phyloP scores from a whole-genome alignment of 2,113 vertebrate species.

The Phaetusa simplex region DNA sequence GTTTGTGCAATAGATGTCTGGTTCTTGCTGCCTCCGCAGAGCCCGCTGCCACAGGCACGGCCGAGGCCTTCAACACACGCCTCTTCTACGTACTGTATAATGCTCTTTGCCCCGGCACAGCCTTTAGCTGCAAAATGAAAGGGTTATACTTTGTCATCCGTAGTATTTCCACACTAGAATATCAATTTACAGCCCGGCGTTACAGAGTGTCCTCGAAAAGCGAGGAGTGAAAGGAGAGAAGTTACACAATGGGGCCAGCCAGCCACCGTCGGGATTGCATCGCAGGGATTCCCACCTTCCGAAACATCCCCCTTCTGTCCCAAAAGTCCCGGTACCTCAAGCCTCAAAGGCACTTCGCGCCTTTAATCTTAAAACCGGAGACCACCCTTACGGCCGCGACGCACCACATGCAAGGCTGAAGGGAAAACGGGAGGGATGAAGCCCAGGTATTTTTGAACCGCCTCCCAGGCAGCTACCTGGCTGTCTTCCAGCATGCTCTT shows the following conservation, averaged over 20 bases:
- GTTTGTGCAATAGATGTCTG: background rate
- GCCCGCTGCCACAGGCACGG: fast-evolving
- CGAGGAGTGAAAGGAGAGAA: background rate
- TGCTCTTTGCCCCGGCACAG: background rate
- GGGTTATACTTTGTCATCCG: background rate
- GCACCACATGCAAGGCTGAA: background rate
- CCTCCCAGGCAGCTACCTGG: background rate
- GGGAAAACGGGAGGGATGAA: background rate
- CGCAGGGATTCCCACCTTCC: background rate
- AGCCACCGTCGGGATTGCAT: background rate
- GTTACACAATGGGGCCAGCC: background rate
- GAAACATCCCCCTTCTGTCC: background rate
- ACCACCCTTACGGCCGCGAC: fast-evolving
- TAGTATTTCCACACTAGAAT: constrained; percentile 43
- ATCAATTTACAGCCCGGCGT: background rate
- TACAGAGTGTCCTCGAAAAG: constrained; percentile 33
- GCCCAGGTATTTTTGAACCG: constrained; percentile 10
- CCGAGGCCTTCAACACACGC: background rate
- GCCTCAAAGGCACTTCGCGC: background rate
- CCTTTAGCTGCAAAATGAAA: background rate
- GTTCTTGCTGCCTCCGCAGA: background rate
- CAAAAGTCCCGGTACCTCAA: background rate
- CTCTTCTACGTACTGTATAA: background rate
- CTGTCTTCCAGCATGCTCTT: constrained; percentile 11
- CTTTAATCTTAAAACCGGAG: background rate